Evolutionary conservation across 1,140 invertebrate genomes (phyloP).

Genomic region (Diabrotica virgifera): DNA sequence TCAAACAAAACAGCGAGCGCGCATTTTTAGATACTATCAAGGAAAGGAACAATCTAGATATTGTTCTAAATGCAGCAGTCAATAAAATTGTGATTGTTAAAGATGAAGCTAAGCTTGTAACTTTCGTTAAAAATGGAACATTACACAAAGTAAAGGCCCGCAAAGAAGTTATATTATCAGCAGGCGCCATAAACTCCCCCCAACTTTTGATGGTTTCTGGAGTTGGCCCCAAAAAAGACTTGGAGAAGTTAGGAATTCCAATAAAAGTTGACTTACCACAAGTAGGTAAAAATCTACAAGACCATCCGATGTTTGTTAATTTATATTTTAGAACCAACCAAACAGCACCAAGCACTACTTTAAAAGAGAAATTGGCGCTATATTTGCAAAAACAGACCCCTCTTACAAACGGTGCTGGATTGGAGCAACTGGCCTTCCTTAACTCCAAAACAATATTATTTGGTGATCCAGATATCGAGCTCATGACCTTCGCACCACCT

Average conservation of each 20-base stretch:
- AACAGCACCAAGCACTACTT: neutral
- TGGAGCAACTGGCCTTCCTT: slow-evolving; percentile 3
- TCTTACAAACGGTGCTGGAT: slow-evolving; percentile 8
- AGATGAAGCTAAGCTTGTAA: slow-evolving; percentile 66
- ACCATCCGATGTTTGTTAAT: slow-evolving; percentile 65
- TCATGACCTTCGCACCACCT: neutral
- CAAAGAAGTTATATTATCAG: slow-evolving; percentile 74
- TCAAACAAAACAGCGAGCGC: slow-evolving; percentile 37
- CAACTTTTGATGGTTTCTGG: slow-evolving; percentile 83
- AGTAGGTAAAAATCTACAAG: slow-evolving; percentile 72
- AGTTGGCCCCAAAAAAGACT: slow-evolving; percentile 70
- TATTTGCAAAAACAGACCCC: slow-evolving; percentile 18
- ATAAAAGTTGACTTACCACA: slow-evolving; percentile 63
- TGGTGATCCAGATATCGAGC: slow-evolving; percentile 1
- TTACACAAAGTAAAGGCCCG: slow-evolving; percentile 49
- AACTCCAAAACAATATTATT: neutral
- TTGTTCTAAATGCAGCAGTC: slow-evolving; percentile 57
- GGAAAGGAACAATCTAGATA: slow-evolving; percentile 20
- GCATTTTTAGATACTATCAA: slow-evolving; percentile 20
- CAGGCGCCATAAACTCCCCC: slow-evolving; percentile 70
- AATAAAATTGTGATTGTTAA: slow-evolving; percentile 67
- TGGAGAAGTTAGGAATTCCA: slow-evolving; percentile 61
- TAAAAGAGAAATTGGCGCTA: slow-evolving; percentile 12
- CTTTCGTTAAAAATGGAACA: slow-evolving; percentile 58
- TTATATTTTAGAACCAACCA: slow-evolving; percentile 43